phyloP scores from a whole-genome alignment of 2,113 vertebrate genomes.

The Neopipo cinnamomea region DNA sequence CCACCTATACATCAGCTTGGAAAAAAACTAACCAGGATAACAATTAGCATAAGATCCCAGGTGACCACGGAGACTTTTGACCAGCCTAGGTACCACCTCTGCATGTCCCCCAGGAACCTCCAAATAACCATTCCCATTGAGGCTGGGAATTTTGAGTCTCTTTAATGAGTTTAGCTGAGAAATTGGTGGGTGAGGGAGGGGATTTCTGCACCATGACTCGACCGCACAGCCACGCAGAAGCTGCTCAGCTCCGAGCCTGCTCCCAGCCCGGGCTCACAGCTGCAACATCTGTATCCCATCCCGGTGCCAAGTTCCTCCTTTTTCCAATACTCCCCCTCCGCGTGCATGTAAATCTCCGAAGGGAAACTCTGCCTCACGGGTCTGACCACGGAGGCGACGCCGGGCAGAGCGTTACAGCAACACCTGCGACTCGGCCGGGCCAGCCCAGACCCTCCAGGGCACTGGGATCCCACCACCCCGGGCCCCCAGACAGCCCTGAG shows the following conservation, averaged over 20 bases:
- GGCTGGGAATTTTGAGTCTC: not conserved
- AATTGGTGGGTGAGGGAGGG: not conserved
- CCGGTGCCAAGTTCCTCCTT: not conserved
- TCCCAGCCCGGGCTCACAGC: not conserved
- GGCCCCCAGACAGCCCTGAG: not conserved
- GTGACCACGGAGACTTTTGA: not conserved
- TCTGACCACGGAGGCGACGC: not conserved
- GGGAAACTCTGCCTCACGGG: conserved; percentile 8
- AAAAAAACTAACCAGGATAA: not conserved
- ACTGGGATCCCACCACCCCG: not conserved
- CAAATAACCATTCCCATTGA: not conserved
- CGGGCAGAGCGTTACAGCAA: not conserved
- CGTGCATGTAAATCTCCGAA: not conserved
- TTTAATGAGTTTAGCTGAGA: not conserved
- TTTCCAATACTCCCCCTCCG: not conserved
- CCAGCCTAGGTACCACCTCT: accelerated
- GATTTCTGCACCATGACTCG: accelerated
- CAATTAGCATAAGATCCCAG: not conserved
- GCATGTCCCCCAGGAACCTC: not conserved
- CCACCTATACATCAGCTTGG: not conserved
- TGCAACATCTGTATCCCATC: conserved; percentile 43
- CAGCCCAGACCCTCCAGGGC: not conserved
- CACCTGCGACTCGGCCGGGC: not conserved
- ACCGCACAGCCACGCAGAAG: not conserved
- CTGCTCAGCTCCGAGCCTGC: not conserved